Evolutionary conservation across 2,113 vertebrate species (phyloP).

Genomic region (Pleuronectes platessa): DNA sequence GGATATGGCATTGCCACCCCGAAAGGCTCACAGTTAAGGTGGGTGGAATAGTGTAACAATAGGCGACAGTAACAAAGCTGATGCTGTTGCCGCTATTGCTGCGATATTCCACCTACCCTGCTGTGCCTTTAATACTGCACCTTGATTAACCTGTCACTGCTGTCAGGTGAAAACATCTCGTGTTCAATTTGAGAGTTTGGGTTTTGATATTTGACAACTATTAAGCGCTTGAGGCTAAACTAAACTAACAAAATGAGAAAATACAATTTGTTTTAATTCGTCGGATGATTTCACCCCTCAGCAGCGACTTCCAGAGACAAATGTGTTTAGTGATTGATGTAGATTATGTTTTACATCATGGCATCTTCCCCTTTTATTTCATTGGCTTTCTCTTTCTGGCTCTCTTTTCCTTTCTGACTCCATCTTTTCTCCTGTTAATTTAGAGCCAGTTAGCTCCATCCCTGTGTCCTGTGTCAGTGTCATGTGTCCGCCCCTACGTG

Average conservation of each 20-base stretch:
- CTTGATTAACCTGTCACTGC: slow-evolving; percentile 49
- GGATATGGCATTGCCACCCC: slow-evolving; percentile 98
- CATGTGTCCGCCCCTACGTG: not conserved
- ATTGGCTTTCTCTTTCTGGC: not conserved
- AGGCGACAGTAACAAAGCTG: slow-evolving; percentile 72
- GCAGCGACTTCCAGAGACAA: slow-evolving; percentile 44
- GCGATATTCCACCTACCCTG: slow-evolving; percentile 99
- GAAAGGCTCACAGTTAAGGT: slow-evolving; percentile 99
- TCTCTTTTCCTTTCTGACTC: slow-evolving; percentile 4
- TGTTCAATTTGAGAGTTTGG: not conserved
- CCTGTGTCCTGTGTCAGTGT: slow-evolving; percentile 35
- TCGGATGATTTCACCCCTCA: slow-evolving; percentile 48
- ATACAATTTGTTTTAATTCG: too few relatives aligned
- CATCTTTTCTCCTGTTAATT: slow-evolving; percentile 16
- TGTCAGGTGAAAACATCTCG: slow-evolving; percentile 56
- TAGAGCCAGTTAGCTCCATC: slow-evolving; percentile 38
- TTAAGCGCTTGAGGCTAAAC: too few relatives aligned
- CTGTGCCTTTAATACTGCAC: slow-evolving; percentile 87
- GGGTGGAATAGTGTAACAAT: slow-evolving; percentile 99
- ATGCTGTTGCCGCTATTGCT: slow-evolving; percentile 90
- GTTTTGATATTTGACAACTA: not conserved
- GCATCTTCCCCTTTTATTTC: slow-evolving; percentile 13
- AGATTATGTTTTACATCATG: slow-evolving; percentile 42
- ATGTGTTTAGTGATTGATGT: slow-evolving; percentile 25
- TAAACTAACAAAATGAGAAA: too few relatives aligned